phyloP scores from a whole-genome alignment of 2,797 vertebrate species.

The Jordanella pulchra region DNA sequence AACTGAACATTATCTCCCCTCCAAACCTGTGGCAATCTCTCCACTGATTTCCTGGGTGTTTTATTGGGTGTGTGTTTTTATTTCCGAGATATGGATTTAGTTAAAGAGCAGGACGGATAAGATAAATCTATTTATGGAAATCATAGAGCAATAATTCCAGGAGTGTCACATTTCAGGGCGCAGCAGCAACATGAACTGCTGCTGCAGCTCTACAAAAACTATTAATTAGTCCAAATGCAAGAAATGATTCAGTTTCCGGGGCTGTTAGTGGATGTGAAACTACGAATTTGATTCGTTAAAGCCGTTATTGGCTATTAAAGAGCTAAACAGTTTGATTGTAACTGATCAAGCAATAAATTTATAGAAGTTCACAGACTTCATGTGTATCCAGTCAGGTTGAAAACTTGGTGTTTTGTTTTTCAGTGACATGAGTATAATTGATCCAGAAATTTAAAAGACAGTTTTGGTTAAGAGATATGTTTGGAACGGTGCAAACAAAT shows the following conservation, averaged over 20 bases:
- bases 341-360: neutral
- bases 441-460: neutral
- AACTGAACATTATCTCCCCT: neutral
- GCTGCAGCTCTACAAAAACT: neutral
- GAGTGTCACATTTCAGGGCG: conserved; percentile 2
- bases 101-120: conserved; percentile 7
- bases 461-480: neutral
- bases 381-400: neutral
- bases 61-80: neutral
- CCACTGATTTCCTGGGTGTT: neutral
- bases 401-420: neutral
- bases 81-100: neutral
- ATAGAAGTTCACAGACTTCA: neutral
- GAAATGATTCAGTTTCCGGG: neutral
- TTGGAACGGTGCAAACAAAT: neutral
- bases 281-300: neutral
- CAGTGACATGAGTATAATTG: neutral
- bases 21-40: neutral
- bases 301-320: too few relatives aligned
- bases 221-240: neutral
- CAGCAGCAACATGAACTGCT: neutral
- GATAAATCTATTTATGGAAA: conserved; percentile 12
- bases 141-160: conserved; percentile 12
- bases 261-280: accelerated
- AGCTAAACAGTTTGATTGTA: neutral